These are phyloP conservation scores for Synaphobranchus kaupii DNA, from an alignment of 2,797 vertebrate genomes.

Conservation along the genomic window DNA sequence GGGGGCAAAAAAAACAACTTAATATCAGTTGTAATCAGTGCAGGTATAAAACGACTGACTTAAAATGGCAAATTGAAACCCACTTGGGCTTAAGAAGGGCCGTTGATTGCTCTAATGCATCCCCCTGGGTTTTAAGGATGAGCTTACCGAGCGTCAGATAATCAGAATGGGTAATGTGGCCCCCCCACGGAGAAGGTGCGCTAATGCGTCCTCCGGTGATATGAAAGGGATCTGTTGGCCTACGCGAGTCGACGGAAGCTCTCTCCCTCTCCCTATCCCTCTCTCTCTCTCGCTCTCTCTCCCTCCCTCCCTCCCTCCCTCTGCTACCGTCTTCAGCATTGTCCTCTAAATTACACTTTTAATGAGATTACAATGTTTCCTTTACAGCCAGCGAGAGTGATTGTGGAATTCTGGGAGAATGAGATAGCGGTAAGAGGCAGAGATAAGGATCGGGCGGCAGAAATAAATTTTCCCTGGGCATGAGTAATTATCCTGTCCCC, in stretches of 20 bases:
- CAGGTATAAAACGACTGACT: background rate
- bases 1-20: background rate
- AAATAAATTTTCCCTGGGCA: conserved; percentile 66
- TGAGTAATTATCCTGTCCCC: conserved; percentile 77
- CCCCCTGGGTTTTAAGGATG: too few relatives aligned
- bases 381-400: conserved; percentile 51
- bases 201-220: background rate
- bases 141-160: too few relatives aligned
- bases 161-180: too few relatives aligned
- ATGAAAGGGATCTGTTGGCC: too few relatives aligned
- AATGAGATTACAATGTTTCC: conserved; percentile 79
- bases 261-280: background rate
- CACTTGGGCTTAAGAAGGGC: background rate
- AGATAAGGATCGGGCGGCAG: conserved; percentile 76
- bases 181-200: background rate
- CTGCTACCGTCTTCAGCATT: conserved; percentile 63
- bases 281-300: background rate
- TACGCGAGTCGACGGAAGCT: background rate
- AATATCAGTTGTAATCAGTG: background rate
- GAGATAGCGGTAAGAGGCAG: conserved; percentile 72
- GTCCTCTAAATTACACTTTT: conserved; percentile 80
- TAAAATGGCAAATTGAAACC: background rate
- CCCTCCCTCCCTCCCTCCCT: background rate
- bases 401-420: conserved; percentile 65
- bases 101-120: too few relatives aligned